phyloP scores from a whole-genome alignment of 2,888 invertebrate genomes.

The Blera fallax region DNA sequence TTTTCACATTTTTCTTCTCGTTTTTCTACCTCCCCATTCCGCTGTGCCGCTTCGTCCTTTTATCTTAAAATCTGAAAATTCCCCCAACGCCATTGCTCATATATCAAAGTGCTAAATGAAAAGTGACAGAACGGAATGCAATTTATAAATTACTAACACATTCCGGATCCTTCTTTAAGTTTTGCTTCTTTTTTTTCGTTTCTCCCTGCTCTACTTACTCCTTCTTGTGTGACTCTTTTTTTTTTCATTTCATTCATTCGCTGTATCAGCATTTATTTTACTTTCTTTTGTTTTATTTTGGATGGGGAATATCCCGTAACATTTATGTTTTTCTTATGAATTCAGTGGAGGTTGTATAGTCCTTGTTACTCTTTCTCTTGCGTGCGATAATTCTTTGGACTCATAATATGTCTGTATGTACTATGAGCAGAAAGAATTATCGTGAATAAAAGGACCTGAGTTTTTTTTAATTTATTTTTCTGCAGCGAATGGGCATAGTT shows the following conservation, averaged over 20 bases:
- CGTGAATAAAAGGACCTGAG: slow-evolving; percentile 51
- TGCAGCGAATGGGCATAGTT: slow-evolving; percentile 25
- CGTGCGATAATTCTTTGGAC: slow-evolving; percentile 46
- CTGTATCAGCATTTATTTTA: slow-evolving; percentile 8
- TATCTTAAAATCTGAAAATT: slow-evolving; percentile 64
- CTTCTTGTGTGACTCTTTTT: not conserved
- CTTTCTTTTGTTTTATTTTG: not conserved
- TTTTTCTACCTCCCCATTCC: not conserved
- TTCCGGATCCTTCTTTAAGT: slow-evolving; percentile 56
- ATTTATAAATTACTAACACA: slow-evolving; percentile 79
- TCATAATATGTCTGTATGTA: not conserved
- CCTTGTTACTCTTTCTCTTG: slow-evolving; percentile 44
- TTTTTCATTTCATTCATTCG: slow-evolving; percentile 20
- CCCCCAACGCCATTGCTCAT: slow-evolving; percentile 73
- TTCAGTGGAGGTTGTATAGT: slow-evolving; percentile 8
- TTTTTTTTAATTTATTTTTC: slow-evolving; percentile 10
- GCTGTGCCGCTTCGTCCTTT: not conserved
- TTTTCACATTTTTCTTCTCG: slow-evolving; percentile 28
- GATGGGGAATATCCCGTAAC: slow-evolving; percentile 7
- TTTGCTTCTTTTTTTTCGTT: not conserved
- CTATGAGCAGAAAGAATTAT: slow-evolving; percentile 3
- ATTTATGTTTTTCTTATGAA: not conserved
- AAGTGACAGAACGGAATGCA: slow-evolving; percentile 79
- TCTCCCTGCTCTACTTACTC: no score
- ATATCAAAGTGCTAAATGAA: slow-evolving; percentile 78